Conservation (phyloP, 2,888 invertebrate genomes). For the Seira musarum region DNA sequence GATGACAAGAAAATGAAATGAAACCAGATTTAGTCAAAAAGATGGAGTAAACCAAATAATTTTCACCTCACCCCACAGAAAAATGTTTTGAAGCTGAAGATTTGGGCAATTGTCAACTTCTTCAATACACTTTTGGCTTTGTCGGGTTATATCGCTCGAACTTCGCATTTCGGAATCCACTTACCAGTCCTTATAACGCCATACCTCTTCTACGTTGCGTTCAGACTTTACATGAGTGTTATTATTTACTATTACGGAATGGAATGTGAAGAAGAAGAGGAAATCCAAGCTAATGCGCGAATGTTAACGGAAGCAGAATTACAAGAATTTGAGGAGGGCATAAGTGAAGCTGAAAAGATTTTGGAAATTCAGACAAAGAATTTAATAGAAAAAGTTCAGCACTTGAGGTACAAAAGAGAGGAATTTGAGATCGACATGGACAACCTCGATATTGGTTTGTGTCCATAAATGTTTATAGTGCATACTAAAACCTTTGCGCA, state of each 20-base stretch:
- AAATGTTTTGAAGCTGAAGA: conserved; percentile 26
- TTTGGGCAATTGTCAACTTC: conserved; percentile 35
- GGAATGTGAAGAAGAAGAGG: conserved; percentile 40
- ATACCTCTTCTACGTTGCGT: conserved; percentile 47
- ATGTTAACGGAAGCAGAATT: conserved; percentile 50
- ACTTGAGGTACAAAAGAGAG: conserved; percentile 50
- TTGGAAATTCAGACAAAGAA: conserved; percentile 13
- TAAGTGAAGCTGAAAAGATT: background rate
- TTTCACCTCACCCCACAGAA: conserved; percentile 23
- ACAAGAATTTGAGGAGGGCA: conserved; percentile 55
- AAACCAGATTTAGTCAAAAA: too few relatives aligned
- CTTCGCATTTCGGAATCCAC: conserved; percentile 45
- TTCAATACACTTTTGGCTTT: conserved; percentile 26
- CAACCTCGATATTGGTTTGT: conserved; percentile 32
- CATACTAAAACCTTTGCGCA: background rate
- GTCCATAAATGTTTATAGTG: background rate
- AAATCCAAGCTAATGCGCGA: conserved; percentile 29
- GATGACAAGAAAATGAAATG: too few relatives aligned
- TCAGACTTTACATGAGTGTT: conserved; percentile 49
- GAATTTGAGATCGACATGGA: conserved; percentile 39
- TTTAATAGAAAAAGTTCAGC: conserved; percentile 46
- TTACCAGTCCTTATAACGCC: conserved; percentile 28
- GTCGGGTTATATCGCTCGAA: conserved; percentile 44
- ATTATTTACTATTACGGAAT: conserved; percentile 45
- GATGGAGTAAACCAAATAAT: too few relatives aligned